Percentiles rank a stretch among this genome's conserved stretches.
phyloP scores from a whole-genome alignment of 2,797 vertebrate genomes.

The Cetoscarus ocellatus region DNA sequence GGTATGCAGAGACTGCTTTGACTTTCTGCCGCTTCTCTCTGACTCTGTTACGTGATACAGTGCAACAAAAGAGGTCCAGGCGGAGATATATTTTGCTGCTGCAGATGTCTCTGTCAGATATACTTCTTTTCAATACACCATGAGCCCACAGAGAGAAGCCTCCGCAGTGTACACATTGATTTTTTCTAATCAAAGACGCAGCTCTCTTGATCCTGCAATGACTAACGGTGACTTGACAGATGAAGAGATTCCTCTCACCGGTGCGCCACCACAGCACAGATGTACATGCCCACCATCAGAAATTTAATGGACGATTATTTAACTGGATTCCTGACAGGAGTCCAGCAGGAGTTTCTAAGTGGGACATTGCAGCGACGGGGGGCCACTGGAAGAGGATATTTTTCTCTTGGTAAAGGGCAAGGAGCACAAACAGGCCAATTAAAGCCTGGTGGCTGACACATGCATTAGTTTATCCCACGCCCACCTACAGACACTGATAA shows the following conservation, averaged over 20 bases:
- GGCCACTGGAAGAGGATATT: slow-evolving; percentile 38
- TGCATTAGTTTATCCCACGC: slow-evolving; percentile 57
- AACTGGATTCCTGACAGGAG: slow-evolving; percentile 48
- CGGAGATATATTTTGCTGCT: slow-evolving; percentile 54
- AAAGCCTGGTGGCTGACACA: slow-evolving; percentile 40
- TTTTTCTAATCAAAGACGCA: slow-evolving; percentile 74
- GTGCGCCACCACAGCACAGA: slow-evolving; percentile 33
- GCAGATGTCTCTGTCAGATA: slow-evolving; percentile 66
- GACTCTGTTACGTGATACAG: slow-evolving; percentile 42
- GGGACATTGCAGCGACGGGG: slow-evolving; percentile 38
- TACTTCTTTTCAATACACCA: slow-evolving; percentile 55
- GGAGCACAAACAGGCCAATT: slow-evolving; percentile 54
- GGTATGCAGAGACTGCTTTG: slow-evolving; percentile 1
- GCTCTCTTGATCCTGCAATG: slow-evolving; percentile 60
- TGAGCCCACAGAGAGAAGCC: slow-evolving; percentile 71
- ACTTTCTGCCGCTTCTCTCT: slow-evolving; percentile 26
- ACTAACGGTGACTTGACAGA: slow-evolving; percentile 73
- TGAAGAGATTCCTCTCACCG: slow-evolving; percentile 56
- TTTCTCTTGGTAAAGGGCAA: slow-evolving; percentile 47
- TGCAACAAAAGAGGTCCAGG: slow-evolving; percentile 42
- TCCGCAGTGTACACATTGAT: slow-evolving; percentile 70
- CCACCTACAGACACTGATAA: slow-evolving; percentile 53
- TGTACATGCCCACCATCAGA: slow-evolving; percentile 48
- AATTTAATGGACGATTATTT: slow-evolving; percentile 58
- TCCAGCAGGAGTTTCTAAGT: slow-evolving; percentile 60